Percentiles rank a stretch among this genome's conserved stretches.
These are phyloP conservation scores for Gymnothorax reevesii DNA, from an alignment of 2,797 vertebrate species.

Conservation along the genomic window DNA sequence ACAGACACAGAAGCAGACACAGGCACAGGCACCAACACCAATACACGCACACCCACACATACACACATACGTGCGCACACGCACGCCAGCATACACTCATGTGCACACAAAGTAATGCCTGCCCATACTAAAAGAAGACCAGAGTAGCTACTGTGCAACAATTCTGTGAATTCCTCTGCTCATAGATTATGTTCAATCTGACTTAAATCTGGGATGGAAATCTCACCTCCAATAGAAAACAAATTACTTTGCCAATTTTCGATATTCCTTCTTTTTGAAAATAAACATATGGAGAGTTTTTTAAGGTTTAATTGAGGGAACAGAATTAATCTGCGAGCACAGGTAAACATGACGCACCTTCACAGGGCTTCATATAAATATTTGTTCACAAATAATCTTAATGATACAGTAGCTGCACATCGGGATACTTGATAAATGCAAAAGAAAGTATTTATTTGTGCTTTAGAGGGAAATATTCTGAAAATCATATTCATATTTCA, in stretches of 20 bases:
- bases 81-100: not conserved
- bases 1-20: slow-evolving; percentile 56
- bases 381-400: not conserved
- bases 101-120: not conserved
- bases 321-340: not conserved
- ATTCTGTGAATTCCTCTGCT: slow-evolving; percentile 66
- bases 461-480: not conserved
- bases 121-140: slow-evolving; percentile 47
- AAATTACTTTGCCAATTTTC: slow-evolving; percentile 49
- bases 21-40: slow-evolving; percentile 1
- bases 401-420: not conserved
- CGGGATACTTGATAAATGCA: not conserved
- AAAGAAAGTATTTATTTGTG: not conserved
- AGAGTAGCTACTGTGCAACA: slow-evolving; percentile 78
- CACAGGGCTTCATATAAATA: not conserved
- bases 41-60: not conserved
- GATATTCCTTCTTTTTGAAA: slow-evolving; percentile 56
- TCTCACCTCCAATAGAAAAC: slow-evolving; percentile 67
- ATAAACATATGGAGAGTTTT: slow-evolving; percentile 40
- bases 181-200: slow-evolving; percentile 71
- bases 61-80: not conserved
- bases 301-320: not conserved
- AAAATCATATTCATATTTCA: not conserved
- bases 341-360: not conserved
- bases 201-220: slow-evolving; percentile 57